Conservation (phyloP, 1,140 invertebrate species). For the Lycorma delicatula region DNA sequence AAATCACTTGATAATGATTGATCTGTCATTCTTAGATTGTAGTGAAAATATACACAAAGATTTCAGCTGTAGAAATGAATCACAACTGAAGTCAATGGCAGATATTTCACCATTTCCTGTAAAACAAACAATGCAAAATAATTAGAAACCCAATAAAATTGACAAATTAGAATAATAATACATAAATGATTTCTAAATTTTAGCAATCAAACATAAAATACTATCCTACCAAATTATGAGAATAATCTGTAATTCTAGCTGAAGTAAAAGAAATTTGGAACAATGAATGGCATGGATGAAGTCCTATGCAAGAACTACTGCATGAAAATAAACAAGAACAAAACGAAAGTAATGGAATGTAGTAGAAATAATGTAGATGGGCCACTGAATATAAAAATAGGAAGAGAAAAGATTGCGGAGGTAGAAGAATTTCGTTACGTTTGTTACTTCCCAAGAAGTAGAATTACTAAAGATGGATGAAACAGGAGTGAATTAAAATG, state of each 20-base stretch:
- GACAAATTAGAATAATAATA: not conserved
- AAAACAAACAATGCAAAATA: not conserved
- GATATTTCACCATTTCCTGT: constrained; percentile 1
- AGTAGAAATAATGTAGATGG: too few relatives aligned
- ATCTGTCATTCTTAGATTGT: constrained; percentile 40
- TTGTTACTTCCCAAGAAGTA: too few relatives aligned
- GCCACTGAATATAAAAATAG: too few relatives aligned
- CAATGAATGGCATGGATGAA: not conserved
- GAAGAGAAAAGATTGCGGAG: too few relatives aligned
- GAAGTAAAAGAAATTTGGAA: not conserved
- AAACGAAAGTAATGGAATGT: too few relatives aligned
- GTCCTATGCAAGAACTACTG: too few relatives aligned
- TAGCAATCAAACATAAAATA: not conserved
- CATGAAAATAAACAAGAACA: too few relatives aligned
- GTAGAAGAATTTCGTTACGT: too few relatives aligned
- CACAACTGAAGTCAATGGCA: not conserved
- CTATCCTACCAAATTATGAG: not conserved
- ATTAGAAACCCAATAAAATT: not conserved
- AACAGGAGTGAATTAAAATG: too few relatives aligned
- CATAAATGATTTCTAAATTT: not conserved
- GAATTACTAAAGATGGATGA: too few relatives aligned
- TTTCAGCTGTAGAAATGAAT: not conserved
- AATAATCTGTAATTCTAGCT: not conserved
- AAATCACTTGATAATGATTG: constrained; percentile 45
- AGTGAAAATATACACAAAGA: not conserved